Evolutionary conservation across 2,888 invertebrate species (phyloP), one percentile per base, ranked within the genome.

Genomic region (Cosmia pyralina): DNA sequence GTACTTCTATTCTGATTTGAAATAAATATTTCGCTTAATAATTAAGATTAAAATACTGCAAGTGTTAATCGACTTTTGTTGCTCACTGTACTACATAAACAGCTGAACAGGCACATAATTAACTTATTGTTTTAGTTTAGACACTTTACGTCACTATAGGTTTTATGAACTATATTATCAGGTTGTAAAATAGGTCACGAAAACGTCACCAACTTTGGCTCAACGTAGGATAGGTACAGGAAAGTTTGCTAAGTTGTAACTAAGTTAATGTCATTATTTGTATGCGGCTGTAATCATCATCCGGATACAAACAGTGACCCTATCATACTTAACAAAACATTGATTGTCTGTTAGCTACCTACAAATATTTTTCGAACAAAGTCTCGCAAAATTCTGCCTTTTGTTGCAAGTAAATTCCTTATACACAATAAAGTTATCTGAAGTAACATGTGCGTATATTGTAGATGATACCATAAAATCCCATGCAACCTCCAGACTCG

Each of bases 391-490:
- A 65, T 38, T 57, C 1, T 41, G 4, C 10, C 34, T 69, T 53
- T 59, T 65, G 59, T 77, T 48, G 10, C 1, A 72, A 15, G 22
- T 57, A 57, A 73, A 59, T 64, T 60, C 28, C 46, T 78, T n/a
- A 28, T 22, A 34, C 8, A 79, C 59, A 83, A 64, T 64, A 59
- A 52, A 57, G 65, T 53, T 34, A 62, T 65, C 57, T 17, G 17
- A 57, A 62, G 34, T 48, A 13, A 4, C 53, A 19, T 55, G 22
- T 38, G 19, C 7, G 8, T 19, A 34, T 72, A 57, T 57, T 34
- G n/a, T 22, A 34, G 17, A 28, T 55, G 57, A 10, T 50, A 15
- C 55, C 41, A 72, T 79, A 65, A 83, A 83, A 83, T 67, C 57
- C 57, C 48, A 83, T 66, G 53, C 41, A 15, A 68, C 22, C 46